Percentiles rank a stretch among this genome's conserved stretches.
Evolutionary conservation across 1,140 invertebrate genomes (phyloP).

Genomic region (Gonatopus flavifemur): DNA sequence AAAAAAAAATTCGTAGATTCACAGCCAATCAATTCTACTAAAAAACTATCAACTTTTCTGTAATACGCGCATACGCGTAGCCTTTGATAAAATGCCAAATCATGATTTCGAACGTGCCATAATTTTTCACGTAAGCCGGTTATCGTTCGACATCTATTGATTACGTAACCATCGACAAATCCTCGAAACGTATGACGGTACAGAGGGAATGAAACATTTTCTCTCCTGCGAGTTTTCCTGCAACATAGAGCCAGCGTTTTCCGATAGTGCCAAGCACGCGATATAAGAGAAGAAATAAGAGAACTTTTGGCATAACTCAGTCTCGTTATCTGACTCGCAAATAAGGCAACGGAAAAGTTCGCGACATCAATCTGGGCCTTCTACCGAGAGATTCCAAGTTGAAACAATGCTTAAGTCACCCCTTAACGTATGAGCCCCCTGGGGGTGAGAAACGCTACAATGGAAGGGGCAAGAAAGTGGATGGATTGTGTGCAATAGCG

Average conservation of each 20-base stretch:
- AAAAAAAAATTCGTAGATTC: too few species aligned
- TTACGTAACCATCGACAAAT: slow-evolving; percentile 24
- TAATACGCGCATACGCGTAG: too few species aligned
- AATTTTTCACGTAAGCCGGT: slow-evolving; percentile 16
- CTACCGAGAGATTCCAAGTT: slow-evolving; percentile 57
- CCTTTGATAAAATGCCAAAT: too few species aligned
- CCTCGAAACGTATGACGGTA: slow-evolving; percentile 13
- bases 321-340: slow-evolving; percentile 61
- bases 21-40: too few species aligned
- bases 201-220: slow-evolving; percentile 30
- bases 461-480: too few species aligned
- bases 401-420: slow-evolving; percentile 59
- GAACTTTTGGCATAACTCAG: slow-evolving; percentile 58
- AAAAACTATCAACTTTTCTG: too few species aligned
- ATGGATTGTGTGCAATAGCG: too few species aligned
- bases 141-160: slow-evolving; percentile 25
- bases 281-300: slow-evolving; percentile 26
- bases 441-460: slow-evolving; percentile 30
- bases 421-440: slow-evolving; percentile 56
- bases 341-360: slow-evolving; percentile 59
- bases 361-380: slow-evolving; percentile 59
- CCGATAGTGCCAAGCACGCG: slow-evolving; percentile 17
- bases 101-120: too few species aligned
- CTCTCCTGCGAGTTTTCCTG: slow-evolving; percentile 9
- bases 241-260: too few species aligned